phyloP scores from a whole-genome alignment of 2,113 vertebrate species.

The Platichthys flesus region DNA sequence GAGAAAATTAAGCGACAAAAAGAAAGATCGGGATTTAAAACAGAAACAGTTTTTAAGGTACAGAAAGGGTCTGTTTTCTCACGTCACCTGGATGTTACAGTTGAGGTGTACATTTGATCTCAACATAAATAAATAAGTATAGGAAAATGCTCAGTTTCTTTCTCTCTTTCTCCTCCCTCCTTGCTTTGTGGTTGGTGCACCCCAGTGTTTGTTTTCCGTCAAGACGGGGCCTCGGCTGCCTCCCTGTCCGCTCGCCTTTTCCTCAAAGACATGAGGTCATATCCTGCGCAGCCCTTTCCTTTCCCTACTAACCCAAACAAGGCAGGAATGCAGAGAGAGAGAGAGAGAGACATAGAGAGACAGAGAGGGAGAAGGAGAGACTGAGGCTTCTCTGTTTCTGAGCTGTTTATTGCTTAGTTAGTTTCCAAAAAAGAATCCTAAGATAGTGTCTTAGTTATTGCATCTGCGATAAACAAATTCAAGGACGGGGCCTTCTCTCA shows the following conservation, averaged over 20 bases:
- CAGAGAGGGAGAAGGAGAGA: constrained; percentile 18
- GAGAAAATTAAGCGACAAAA: constrained; percentile 20
- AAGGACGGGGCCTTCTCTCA: constrained; percentile 4
- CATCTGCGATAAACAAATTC: constrained; percentile 6
- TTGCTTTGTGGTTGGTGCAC: constrained; percentile 35
- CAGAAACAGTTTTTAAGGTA: neutral
- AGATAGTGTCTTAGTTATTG: constrained; percentile 6
- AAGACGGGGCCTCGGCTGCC: constrained; percentile 74
- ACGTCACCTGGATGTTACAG: neutral
- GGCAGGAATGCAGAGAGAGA: constrained; percentile 67
- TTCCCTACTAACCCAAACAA: constrained; percentile 88
- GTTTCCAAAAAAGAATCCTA: neutral
- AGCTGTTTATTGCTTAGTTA: constrained; percentile 21
- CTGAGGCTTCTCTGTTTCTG: constrained; percentile 70
- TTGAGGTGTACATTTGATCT: neutral
- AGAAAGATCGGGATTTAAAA: neutral
- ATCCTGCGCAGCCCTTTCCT: constrained; percentile 93
- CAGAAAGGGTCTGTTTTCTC: neutral
- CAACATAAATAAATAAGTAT: neutral
- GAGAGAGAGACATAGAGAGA: constrained; percentile 15
- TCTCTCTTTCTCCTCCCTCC: constrained; percentile 12
- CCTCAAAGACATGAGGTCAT: constrained; percentile 92
- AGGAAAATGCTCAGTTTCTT: neutral
- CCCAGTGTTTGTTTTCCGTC: constrained; percentile 77
- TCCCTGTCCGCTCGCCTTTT: constrained; percentile 82